phyloP scores from a whole-genome alignment of 2,113 vertebrate genomes.

The Morone saxatilis region DNA sequence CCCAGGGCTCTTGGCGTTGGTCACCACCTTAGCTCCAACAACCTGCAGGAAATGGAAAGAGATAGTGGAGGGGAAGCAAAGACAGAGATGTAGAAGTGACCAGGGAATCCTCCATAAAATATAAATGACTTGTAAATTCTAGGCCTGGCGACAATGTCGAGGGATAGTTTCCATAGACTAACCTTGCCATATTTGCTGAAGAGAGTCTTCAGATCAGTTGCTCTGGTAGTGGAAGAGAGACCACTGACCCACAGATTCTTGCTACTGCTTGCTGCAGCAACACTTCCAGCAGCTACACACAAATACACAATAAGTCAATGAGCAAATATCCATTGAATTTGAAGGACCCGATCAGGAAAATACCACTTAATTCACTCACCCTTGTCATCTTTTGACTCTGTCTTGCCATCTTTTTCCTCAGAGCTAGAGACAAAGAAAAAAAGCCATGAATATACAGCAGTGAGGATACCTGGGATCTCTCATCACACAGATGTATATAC shows the following conservation, averaged over 20 bases:
- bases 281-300: conserved; percentile 76
- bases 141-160: fast-evolving
- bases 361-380: conserved; percentile 76
- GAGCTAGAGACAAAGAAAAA: conserved; percentile 89
- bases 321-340: neutral
- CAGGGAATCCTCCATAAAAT: neutral
- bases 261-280: conserved; percentile 81
- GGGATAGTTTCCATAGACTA: fast-evolving
- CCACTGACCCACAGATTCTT: conserved; percentile 98
- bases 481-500: conserved; percentile 11
- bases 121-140: neutral
- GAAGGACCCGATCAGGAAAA: neutral
- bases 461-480: conserved; percentile 23
- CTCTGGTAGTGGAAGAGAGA: conserved; percentile 94
- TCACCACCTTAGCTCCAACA: conserved; percentile 97
- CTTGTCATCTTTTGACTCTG: conserved; percentile 91
- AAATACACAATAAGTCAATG: neutral
- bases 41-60: conserved; percentile 82
- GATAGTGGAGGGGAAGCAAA: neutral
- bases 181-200: conserved; percentile 99
- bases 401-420: conserved; percentile 88
- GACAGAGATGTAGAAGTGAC: neutral
- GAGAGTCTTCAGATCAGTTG: conserved; percentile 96
- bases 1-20: conserved; percentile 96
- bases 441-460: conserved; percentile 41